Evolutionary conservation across 2,797 vertebrate genomes (phyloP).

Genomic region (Aphelocoma californica): DNA sequence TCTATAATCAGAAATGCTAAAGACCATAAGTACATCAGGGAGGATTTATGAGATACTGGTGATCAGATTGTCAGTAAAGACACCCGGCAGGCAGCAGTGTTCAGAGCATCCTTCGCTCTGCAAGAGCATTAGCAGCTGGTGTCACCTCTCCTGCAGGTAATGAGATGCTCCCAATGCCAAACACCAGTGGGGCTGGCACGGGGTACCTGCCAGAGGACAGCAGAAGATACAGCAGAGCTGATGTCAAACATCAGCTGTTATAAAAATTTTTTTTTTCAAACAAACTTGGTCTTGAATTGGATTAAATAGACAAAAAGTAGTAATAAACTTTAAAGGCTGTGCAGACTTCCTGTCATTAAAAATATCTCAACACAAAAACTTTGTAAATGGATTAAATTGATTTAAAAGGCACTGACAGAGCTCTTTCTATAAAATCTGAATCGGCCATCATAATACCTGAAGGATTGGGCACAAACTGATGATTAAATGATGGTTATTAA

Average conservation of each 20-base stretch:
- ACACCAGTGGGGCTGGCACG: not conserved
- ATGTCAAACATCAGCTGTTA: too few relatives aligned
- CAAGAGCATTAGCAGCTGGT: not conserved
- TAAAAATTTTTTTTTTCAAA: not conserved
- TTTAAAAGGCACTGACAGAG: not conserved
- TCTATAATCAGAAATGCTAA: not conserved
- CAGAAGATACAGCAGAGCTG: not conserved
- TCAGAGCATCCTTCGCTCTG: not conserved
- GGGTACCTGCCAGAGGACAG: not conserved
- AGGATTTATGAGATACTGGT: not conserved
- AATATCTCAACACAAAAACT: not conserved
- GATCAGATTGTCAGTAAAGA: not conserved
- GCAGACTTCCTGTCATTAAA: not conserved
- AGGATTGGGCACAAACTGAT: not conserved
- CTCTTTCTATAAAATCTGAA: not conserved
- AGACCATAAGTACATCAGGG: not conserved
- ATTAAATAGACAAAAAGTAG: not conserved
- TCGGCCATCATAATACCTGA: accelerated
- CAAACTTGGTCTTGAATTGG: not conserved
- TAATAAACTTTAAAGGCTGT: not conserved
- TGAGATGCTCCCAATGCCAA: not conserved
- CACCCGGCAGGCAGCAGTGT: accelerated
- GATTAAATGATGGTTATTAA: not conserved
- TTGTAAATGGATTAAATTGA: not conserved
- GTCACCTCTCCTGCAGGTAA: not conserved